Evolutionary conservation across 2,797 vertebrate genomes (phyloP).

Genomic region (Enteromius unitaeniatus): DNA sequence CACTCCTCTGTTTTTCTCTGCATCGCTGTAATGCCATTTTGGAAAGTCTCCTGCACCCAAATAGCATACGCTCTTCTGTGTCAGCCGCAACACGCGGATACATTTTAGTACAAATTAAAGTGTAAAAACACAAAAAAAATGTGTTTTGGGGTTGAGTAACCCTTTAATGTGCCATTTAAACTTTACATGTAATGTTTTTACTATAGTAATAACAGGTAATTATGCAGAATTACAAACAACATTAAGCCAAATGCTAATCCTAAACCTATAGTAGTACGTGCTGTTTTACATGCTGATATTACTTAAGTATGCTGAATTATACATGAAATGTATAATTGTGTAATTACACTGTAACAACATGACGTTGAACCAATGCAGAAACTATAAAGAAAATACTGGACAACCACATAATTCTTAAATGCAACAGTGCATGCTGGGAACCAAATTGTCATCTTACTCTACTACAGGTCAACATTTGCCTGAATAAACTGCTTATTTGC

Average conservation of each 20-base stretch:
- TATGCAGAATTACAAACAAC: not conserved
- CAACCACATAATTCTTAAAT: not conserved
- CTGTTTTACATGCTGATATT: not conserved
- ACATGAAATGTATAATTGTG: not conserved
- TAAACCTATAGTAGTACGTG: not conserved
- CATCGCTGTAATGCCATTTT: too few relatives aligned
- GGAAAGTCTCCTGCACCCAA: too few relatives aligned
- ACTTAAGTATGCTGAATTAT: too few relatives aligned
- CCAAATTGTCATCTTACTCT: not conserved
- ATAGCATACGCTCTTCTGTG: too few relatives aligned
- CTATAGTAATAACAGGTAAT: not conserved
- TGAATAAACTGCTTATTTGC: too few relatives aligned
- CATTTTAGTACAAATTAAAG: too few relatives aligned
- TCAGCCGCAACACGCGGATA: too few relatives aligned
- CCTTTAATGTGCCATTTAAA: not conserved
- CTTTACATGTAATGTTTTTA: not conserved
- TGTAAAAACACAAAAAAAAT: too few relatives aligned
- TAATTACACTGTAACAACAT: slow-evolving; percentile 1
- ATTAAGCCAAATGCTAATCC: not conserved
- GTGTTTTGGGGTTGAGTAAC: too few relatives aligned
- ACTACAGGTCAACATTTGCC: not conserved
- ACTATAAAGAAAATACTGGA: not conserved
- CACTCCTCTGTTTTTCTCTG: too few relatives aligned
- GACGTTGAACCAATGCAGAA: not conserved
- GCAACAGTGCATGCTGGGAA: not conserved